Percentiles rank a stretch among this genome's conserved stretches.
Conservation (phyloP, 2,888 invertebrate species). For the Nephrotoma guestfalica region DNA sequence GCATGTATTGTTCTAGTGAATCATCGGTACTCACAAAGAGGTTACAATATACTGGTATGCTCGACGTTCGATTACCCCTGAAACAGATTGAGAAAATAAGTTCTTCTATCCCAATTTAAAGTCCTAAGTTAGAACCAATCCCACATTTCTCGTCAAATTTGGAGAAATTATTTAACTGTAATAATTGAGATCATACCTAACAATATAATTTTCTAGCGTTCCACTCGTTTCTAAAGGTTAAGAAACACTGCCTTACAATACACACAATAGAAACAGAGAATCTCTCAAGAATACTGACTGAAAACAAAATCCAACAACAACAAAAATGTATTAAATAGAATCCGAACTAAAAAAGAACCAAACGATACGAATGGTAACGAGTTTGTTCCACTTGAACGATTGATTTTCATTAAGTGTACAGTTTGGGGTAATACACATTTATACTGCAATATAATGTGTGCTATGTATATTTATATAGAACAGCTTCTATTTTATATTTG, state of each 20-base stretch:
- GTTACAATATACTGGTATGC: no score
- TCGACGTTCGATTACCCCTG: no score
- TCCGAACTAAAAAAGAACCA: background rate
- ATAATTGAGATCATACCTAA: no score
- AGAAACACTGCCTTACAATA: background rate
- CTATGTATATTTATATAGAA: background rate
- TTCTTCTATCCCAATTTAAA: no score
- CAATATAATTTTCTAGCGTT: background rate
- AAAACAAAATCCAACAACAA: background rate
- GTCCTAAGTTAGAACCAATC: no score
- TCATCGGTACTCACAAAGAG: no score
- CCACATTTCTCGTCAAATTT: no score
- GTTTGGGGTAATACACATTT: background rate
- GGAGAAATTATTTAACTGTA: no score
- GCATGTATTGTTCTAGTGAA: no score
- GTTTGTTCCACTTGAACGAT: conserved; percentile 4
- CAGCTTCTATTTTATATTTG: background rate
- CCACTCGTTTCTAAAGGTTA: background rate
- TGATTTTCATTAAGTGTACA: conserved; percentile 2
- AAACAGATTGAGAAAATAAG: no score
- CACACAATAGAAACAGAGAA: background rate
- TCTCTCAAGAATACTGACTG: background rate
- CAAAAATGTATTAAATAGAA: background rate
- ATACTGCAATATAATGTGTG: background rate
- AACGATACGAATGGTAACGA: background rate